phyloP scores from a whole-genome alignment of 2,797 vertebrate genomes.

The Rhabdophis nuchalis region DNA sequence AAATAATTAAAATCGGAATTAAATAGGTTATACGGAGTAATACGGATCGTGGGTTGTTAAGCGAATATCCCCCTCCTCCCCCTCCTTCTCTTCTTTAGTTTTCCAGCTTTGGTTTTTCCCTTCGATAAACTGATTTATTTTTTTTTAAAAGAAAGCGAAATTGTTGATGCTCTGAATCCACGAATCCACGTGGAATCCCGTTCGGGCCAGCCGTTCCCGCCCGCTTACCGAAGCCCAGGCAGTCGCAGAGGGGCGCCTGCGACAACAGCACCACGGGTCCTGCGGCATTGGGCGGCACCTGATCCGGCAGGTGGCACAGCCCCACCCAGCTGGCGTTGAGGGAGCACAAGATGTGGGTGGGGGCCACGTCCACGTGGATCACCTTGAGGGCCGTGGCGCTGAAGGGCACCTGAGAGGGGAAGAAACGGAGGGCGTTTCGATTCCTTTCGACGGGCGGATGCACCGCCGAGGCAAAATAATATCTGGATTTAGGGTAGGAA shows the following conservation, averaged over 20 bases:
- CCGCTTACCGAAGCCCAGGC: conserved; percentile 86
- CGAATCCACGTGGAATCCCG: background rate
- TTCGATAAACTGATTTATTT: no score
- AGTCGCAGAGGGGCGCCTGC: conserved; percentile 85
- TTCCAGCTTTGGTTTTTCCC: no score
- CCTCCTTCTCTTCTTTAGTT: no score
- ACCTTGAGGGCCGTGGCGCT: conserved; percentile 80
- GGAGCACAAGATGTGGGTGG: conserved; percentile 84
- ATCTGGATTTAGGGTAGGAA: background rate
- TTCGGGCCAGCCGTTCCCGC: background rate
- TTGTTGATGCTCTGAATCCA: no score
- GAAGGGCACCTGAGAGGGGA: conserved; percentile 81
- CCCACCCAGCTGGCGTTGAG: conserved; percentile 87
- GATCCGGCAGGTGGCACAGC: conserved; percentile 85
- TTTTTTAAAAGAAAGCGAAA: no score
- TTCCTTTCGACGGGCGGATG: background rate
- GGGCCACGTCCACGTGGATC: conserved; percentile 81
- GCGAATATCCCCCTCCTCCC: no score
- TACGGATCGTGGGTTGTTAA: no score
- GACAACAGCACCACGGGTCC: conserved; percentile 81
- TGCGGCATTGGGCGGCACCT: conserved; percentile 64
- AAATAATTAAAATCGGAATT: no score
- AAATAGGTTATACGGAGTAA: no score
- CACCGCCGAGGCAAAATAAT: background rate
- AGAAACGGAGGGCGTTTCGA: accelerated